Percentiles rank a stretch among this genome's conserved stretches.
Evolutionary conservation across 2,113 vertebrate species (phyloP).

Genomic region (Turnix velox): DNA sequence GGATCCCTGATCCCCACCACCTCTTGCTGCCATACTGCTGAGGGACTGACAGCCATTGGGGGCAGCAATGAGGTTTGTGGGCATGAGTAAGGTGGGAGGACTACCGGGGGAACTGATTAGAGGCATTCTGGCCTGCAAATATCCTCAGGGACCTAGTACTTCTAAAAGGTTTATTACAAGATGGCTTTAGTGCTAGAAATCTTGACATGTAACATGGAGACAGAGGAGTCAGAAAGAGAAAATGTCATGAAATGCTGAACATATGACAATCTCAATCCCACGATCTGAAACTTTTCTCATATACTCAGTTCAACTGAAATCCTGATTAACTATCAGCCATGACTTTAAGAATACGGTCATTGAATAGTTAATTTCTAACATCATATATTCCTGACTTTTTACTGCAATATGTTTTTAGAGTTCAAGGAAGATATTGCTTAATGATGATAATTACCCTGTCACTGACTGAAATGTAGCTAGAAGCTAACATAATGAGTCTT

Average conservation of each 20-base stretch:
- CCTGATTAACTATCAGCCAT: background rate
- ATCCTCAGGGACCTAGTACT: fast-evolving
- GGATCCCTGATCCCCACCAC: fast-evolving
- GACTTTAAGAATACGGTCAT: background rate
- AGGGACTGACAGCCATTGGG: fast-evolving
- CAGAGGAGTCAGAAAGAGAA: background rate
- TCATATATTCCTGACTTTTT: background rate
- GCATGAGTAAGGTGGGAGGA: fast-evolving
- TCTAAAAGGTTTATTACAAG: background rate
- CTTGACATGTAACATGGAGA: background rate
- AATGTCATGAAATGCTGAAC: background rate
- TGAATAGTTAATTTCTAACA: background rate
- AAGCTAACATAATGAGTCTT: constrained; percentile 43
- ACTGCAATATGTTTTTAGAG: background rate
- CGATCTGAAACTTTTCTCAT: fast-evolving
- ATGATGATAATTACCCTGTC: constrained; percentile 31
- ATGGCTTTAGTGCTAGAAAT: background rate
- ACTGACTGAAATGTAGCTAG: background rate
- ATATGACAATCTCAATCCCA: background rate
- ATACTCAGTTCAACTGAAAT: background rate
- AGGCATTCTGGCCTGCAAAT: background rate
- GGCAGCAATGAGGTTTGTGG: background rate
- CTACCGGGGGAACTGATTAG: fast-evolving
- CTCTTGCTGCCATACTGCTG: background rate
- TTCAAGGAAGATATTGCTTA: constrained; percentile 30